phyloP scores from a whole-genome alignment of 1,140 invertebrate genomes.

The Plodia interpunctella region DNA sequence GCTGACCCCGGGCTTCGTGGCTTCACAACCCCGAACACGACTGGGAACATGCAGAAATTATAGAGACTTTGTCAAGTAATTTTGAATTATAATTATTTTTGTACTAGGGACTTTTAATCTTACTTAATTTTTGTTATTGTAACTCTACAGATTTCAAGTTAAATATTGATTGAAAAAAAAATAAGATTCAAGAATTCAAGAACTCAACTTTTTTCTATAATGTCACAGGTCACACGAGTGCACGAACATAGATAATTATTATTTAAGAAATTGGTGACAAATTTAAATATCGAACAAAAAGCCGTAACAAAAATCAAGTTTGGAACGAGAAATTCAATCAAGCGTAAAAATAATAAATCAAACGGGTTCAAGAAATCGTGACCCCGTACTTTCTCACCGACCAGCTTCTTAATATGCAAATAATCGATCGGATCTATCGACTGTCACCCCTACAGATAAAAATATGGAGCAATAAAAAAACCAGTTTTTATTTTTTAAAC shows the following conservation, averaged over 20 bases:
- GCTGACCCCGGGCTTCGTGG: too few species aligned
- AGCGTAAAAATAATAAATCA: slow-evolving; percentile 33
- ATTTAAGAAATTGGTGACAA: neutral
- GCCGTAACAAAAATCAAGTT: slow-evolving; percentile 1
- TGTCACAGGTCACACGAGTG: neutral
- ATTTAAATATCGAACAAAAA: neutral
- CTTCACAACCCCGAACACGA: too few species aligned
- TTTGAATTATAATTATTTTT: too few species aligned
- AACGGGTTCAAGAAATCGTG: slow-evolving; percentile 13
- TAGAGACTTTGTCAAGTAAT: too few species aligned
- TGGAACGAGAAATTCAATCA: slow-evolving; percentile 23
- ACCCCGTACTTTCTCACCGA: slow-evolving; percentile 39
- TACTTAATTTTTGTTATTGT: too few species aligned
- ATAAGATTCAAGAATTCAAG: too few species aligned
- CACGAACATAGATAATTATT: neutral
- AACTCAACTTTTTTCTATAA: too few species aligned
- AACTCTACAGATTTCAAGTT: too few species aligned
- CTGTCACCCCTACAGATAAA: slow-evolving; percentile 49
- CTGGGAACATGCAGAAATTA: too few species aligned
- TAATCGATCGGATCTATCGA: slow-evolving; percentile 41
- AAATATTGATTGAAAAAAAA: too few species aligned
- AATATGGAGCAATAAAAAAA: slow-evolving; percentile 44
- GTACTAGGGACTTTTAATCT: too few species aligned
- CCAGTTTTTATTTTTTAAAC: slow-evolving; percentile 36
- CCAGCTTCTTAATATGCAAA: slow-evolving; percentile 60